Conservation (phyloP, 2,113 vertebrate genomes). For the Platanista minor region DNA sequence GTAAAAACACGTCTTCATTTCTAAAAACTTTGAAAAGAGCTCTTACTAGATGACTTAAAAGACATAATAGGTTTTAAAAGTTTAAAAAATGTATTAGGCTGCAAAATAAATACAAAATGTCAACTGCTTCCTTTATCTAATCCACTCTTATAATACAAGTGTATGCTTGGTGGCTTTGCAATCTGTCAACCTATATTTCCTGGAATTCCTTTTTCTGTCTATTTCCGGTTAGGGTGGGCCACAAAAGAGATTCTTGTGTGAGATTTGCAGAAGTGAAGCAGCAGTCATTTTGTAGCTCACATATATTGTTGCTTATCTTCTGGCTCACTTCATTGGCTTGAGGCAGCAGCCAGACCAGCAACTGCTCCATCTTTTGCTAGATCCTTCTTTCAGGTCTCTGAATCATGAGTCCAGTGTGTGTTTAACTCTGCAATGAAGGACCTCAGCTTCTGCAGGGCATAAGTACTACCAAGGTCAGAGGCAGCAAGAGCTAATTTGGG, state of each 20-base stretch:
- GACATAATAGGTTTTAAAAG: neutral
- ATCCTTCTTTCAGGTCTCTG: neutral
- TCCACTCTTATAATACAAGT: neutral
- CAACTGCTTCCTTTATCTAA: neutral
- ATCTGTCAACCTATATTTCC: neutral
- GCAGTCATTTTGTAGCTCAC: neutral
- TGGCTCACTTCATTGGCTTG: neutral
- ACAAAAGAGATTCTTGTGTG: neutral
- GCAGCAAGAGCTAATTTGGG: neutral
- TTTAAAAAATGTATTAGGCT: neutral
- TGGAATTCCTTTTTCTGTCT: neutral
- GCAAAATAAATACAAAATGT: constrained; percentile 8
- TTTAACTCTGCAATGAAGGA: neutral
- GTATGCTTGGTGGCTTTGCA: neutral
- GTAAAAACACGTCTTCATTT: constrained; percentile 10
- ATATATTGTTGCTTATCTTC: neutral
- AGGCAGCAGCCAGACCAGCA: neutral
- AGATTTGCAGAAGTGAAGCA: neutral
- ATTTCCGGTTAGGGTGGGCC: neutral
- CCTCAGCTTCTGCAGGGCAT: neutral
- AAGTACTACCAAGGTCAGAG: neutral
- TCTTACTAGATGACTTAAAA: neutral
- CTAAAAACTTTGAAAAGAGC: neutral
- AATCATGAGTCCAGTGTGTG: neutral
- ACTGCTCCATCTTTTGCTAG: neutral